Evolutionary conservation across 2,797 vertebrate genomes (phyloP).

Genomic region (Coccyzus lansbergi): DNA sequence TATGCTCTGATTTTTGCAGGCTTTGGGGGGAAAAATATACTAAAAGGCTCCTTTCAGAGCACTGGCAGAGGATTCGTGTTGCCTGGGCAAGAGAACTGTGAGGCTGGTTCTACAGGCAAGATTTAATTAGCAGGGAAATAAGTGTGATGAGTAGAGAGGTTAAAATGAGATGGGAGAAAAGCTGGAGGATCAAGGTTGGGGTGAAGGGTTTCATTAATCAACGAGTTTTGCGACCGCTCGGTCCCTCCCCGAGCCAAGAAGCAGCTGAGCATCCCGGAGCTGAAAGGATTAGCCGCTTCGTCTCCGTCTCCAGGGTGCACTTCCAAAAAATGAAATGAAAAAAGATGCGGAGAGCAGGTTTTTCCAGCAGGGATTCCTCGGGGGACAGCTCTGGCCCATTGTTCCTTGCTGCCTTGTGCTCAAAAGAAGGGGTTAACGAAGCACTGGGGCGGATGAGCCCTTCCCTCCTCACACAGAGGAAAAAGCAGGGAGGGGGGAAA

Average conservation of each 20-base stretch:
- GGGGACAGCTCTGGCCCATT: neutral
- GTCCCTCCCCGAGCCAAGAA: neutral
- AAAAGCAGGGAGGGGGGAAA: neutral
- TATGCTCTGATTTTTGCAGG: neutral
- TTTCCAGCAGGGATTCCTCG: neutral
- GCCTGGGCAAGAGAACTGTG: neutral
- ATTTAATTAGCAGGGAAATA: neutral
- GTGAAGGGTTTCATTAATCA: neutral
- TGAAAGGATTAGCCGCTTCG: neutral
- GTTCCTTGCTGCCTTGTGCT: neutral
- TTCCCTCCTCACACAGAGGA: neutral
- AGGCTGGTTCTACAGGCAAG: neutral
- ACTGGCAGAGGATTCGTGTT: neutral
- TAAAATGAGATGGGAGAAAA: neutral
- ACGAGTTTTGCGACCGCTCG: neutral
- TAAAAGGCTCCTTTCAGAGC: neutral
- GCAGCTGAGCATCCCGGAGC: neutral
- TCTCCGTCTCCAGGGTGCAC: neutral
- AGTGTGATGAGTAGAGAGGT: neutral
- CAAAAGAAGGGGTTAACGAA: neutral
- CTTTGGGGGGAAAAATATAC: neutral
- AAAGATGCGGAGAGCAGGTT: neutral
- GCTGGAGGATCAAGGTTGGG: neutral
- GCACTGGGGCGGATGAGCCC: neutral
- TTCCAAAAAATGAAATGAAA: accelerated